phyloP scores from a whole-genome alignment of 2,888 invertebrate genomes.

The Alentia gelatinosa region DNA sequence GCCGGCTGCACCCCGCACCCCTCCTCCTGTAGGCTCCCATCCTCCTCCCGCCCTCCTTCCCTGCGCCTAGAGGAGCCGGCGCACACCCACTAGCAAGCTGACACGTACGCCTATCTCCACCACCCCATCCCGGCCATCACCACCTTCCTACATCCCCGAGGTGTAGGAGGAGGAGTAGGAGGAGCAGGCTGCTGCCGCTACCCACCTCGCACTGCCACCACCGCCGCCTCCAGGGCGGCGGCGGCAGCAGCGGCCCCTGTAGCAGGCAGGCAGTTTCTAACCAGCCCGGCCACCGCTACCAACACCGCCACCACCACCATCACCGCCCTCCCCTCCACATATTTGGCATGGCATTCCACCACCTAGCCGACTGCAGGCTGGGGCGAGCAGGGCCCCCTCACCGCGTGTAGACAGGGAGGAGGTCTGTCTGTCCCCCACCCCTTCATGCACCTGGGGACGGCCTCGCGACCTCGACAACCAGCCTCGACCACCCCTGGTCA shows the following conservation, averaged over 20 bases:
- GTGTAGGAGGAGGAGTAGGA: not conserved
- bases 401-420: not conserved
- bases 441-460: no score
- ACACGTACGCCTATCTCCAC: slow-evolving; percentile 44
- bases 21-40: not conserved
- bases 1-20: not conserved
- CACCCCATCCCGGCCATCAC: slow-evolving; percentile 42
- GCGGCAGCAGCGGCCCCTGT: not conserved
- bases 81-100: not conserved
- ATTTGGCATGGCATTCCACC: slow-evolving; percentile 50
- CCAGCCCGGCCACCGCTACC: not conserved
- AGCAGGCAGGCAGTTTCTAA: not conserved
- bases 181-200: not conserved
- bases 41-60: not conserved
- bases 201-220: not conserved
- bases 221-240: not conserved
- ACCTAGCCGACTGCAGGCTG: not conserved
- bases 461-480: no score
- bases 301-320: not conserved
- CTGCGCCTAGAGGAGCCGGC: not conserved
- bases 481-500: no score
- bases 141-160: slow-evolving; percentile 12
- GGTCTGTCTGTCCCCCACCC: not conserved
- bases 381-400: not conserved
- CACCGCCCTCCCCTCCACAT: slow-evolving; percentile 37